A percentile compares a stretch with the other conserved stretches of the same genome.
phyloP scores from a whole-genome alignment of 2,888 invertebrate species.

The Leptarthrus brevirostris region DNA sequence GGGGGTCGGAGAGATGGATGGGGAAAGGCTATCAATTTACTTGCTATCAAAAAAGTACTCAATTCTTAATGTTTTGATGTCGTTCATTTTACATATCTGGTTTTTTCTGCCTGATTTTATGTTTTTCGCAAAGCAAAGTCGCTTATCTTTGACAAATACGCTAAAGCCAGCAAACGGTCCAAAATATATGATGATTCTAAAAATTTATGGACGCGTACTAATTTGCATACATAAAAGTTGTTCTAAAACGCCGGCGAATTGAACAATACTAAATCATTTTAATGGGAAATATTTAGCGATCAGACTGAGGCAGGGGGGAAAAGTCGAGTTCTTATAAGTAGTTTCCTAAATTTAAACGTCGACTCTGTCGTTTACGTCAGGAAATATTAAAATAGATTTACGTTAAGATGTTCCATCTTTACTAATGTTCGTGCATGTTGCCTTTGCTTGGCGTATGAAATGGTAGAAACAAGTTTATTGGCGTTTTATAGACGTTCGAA shows the following conservation, averaged over 20 bases:
- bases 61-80: background rate
- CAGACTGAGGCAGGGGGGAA: background rate
- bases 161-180: no score
- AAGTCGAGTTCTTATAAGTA: background rate
- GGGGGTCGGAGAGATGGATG: no score
- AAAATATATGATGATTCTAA: background rate
- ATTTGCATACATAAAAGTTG: background rate
- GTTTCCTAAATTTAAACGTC: constrained; percentile 1
- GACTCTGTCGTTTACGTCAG: constrained; percentile 27
- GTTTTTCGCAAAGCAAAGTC: background rate
- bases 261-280: background rate
- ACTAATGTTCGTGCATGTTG: no score
- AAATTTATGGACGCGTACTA: background rate
- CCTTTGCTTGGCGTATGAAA: no score
- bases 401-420: background rate
- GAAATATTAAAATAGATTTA: constrained; percentile 18
- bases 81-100: background rate
- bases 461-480: no score
- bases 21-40: background rate
- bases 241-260: background rate
- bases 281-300: no score
- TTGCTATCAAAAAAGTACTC: background rate
- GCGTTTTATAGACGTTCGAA: no score
- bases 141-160: background rate
- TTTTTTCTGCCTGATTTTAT: background rate